phyloP scores from a whole-genome alignment of 1,140 invertebrate genomes.

The Ceratina calcarata region DNA sequence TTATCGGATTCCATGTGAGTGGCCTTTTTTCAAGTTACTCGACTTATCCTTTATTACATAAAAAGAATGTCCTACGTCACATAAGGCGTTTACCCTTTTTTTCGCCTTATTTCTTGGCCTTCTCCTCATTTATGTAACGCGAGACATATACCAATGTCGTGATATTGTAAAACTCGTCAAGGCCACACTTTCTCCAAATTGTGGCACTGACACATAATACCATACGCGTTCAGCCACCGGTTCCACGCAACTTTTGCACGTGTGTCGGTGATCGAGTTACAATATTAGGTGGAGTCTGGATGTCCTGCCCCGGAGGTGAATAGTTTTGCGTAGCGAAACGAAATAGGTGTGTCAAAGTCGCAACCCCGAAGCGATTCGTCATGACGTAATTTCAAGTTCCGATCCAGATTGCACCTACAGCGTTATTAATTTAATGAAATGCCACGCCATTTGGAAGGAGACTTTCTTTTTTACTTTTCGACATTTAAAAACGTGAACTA shows the following conservation, averaged over 20 bases:
- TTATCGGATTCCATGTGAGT: neutral
- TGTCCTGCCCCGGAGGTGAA: neutral
- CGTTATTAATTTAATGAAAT: neutral
- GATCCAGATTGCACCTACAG: neutral
- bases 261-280: constrained; percentile 45
- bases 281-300: constrained; percentile 21
- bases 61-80: constrained; percentile 23
- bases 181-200: constrained; percentile 64
- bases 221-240: constrained; percentile 36
- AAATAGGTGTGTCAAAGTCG: neutral
- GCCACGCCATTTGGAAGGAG: neutral
- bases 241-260: constrained; percentile 24
- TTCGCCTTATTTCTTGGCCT: constrained; percentile 16
- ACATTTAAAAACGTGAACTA: neutral
- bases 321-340: neutral
- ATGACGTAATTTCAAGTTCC: constrained; percentile 7
- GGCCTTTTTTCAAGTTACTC: neutral
- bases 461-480: neutral
- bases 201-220: constrained; percentile 52
- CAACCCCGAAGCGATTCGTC: neutral
- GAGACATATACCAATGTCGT: constrained; percentile 49
- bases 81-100: neutral
- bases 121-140: constrained; percentile 50
- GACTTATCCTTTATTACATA: neutral
- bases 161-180: constrained; percentile 59